These are phyloP conservation scores for Drosophila santomea DNA, from an alignment of 1,140 invertebrate genomes.

Conservation along the genomic window DNA sequence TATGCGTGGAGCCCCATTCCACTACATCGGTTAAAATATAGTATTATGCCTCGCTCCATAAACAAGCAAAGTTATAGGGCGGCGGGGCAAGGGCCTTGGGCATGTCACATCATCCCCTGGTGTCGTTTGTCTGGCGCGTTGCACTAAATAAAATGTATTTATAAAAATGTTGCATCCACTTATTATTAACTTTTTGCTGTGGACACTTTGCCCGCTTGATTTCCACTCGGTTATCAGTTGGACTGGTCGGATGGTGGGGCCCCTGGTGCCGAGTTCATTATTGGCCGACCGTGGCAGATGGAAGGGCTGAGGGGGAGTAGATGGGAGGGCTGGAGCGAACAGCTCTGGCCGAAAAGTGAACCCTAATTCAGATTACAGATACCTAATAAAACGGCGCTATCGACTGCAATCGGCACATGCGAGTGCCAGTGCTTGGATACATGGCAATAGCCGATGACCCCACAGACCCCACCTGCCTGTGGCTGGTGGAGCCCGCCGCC, in stretches of 20 bases:
- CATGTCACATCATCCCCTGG: background rate
- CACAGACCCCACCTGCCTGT: too few relatives aligned
- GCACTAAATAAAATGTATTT: constrained; percentile 53
- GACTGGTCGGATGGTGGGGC: background rate
- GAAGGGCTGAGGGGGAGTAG: too few relatives aligned
- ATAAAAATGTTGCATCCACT: constrained; percentile 26
- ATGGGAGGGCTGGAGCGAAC: background rate
- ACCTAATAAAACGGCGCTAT: constrained; percentile 25
- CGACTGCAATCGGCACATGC: background rate
- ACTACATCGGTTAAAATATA: constrained; percentile 40
- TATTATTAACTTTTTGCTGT: constrained; percentile 14
- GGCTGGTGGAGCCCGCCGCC: background rate
- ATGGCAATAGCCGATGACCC: background rate
- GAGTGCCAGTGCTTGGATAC: background rate
- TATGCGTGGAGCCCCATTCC: background rate
- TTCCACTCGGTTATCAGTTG: background rate
- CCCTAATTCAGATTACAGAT: constrained; percentile 30
- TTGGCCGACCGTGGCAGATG: background rate
- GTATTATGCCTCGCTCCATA: constrained; percentile 25
- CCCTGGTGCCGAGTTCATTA: constrained; percentile 9
- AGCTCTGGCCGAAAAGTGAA: constrained; percentile 6
- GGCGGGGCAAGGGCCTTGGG: background rate
- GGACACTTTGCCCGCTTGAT: constrained; percentile 3
- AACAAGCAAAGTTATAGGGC: constrained; percentile 1
- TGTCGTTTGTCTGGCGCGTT: background rate